phyloP scores from a whole-genome alignment of 2,888 invertebrate species.

The Caenorhabditis wallacei region DNA sequence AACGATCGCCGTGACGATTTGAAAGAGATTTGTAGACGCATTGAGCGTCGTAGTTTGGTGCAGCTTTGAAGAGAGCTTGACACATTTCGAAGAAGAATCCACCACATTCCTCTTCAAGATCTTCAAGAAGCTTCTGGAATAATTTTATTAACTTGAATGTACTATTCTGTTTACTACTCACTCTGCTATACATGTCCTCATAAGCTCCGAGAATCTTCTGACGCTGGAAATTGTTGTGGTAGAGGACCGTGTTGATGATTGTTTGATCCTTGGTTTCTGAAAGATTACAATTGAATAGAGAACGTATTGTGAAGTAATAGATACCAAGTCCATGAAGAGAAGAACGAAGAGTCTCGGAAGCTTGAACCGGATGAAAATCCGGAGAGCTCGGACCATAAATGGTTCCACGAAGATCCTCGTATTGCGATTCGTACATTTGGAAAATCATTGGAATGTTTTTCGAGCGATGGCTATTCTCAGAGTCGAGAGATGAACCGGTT shows the following conservation, averaged over 20 bases:
- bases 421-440: constrained; percentile 81
- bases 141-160: neutral
- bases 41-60: constrained; percentile 83
- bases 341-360: constrained; percentile 76
- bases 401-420: constrained; percentile 81
- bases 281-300: no score
- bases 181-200: constrained; percentile 80
- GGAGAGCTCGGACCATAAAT: constrained; percentile 80
- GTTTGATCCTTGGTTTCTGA: constrained; percentile 80
- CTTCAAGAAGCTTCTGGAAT: constrained; percentile 83
- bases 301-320: no score
- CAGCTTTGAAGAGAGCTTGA: constrained; percentile 83
- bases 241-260: constrained; percentile 78
- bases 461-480: constrained; percentile 64
- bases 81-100: constrained; percentile 84
- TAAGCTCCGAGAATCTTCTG: constrained; percentile 82
- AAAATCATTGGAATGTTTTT: constrained; percentile 80
- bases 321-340: constrained; percentile 78
- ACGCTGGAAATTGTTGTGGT: constrained; percentile 82
- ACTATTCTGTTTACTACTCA: constrained; percentile 48
- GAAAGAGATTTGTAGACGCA: constrained; percentile 83
- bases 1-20: constrained; percentile 79
- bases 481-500: constrained; percentile 71
- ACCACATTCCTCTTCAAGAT: constrained; percentile 84
- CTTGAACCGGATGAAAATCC: constrained; percentile 81